Percentiles rank a stretch among this genome's conserved stretches.
phyloP scores from a whole-genome alignment of 92 coral and sea anemone genomes.

The Virgularia gustaviana region DNA sequence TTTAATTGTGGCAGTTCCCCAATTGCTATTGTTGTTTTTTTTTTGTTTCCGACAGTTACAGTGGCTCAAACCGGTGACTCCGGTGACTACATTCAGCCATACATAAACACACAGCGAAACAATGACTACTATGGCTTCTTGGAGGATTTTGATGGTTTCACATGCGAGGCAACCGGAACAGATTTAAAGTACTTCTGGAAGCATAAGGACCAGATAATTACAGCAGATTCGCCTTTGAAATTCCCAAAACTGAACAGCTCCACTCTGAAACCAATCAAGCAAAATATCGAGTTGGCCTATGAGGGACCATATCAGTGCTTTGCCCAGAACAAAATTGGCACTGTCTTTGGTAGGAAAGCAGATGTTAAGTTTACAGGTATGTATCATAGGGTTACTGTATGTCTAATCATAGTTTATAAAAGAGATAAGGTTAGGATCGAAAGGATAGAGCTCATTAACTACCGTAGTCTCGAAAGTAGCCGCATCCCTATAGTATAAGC shows the following conservation, averaged over 20 bases:
- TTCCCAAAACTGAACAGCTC: slow-evolving; percentile 1
- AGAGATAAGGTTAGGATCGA: not conserved
- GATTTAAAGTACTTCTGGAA: slow-evolving; percentile 42
- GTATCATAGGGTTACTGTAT: too few relatives aligned
- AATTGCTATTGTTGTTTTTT: not conserved
- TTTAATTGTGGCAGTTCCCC: not conserved
- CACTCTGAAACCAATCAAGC: slow-evolving; percentile 21
- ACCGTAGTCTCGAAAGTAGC: too few relatives aligned
- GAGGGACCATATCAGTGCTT: slow-evolving; percentile 51
- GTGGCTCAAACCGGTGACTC: not conserved
- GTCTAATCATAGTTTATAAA: too few relatives aligned
- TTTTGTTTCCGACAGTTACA: too few relatives aligned
- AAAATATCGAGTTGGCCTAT: not conserved
- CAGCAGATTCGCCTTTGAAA: not conserved
- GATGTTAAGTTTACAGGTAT: slow-evolving; percentile 48
- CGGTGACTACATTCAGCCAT: not conserved
- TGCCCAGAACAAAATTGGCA: slow-evolving; percentile 15
- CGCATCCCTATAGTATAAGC: too few relatives aligned
- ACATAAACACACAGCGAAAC: not conserved
- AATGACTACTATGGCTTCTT: slow-evolving; percentile 27
- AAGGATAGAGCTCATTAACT: not conserved
- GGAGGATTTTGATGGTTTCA: slow-evolving; percentile 11
- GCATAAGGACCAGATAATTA: slow-evolving; percentile 29
- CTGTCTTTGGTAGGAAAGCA: slow-evolving; percentile 37
- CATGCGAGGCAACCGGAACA: slow-evolving; percentile 39